phyloP scores from a whole-genome alignment of 2,888 invertebrate genomes.

The Drosophila ustulata region DNA sequence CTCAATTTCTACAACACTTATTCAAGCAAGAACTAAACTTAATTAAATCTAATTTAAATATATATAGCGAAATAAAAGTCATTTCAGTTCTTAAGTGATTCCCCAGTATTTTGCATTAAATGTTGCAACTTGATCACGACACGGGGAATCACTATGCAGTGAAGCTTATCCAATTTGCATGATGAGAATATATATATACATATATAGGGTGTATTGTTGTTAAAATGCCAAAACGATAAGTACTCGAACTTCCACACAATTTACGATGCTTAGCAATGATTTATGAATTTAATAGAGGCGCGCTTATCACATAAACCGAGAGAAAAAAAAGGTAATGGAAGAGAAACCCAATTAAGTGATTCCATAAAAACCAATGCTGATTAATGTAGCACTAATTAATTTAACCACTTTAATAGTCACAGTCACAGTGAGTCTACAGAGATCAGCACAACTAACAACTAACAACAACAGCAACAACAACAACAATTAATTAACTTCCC shows the following conservation, averaged over 20 bases:
- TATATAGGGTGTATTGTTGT: background rate
- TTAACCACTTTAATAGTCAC: background rate
- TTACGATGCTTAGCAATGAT: slow-evolving; percentile 12
- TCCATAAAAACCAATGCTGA: slow-evolving; percentile 4
- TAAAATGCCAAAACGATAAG: slow-evolving; percentile 3
- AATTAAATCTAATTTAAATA: background rate
- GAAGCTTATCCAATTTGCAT: slow-evolving; percentile 7
- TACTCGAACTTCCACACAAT: slow-evolving; percentile 4
- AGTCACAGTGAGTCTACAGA: background rate
- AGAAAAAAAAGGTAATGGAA: background rate
- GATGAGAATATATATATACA: background rate
- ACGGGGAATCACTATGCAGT: slow-evolving; percentile 15
- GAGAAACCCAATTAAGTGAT: slow-evolving; percentile 3
- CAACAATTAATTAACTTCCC: background rate
- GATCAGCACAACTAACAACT: slow-evolving; percentile 1
- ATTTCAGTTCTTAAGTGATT: background rate
- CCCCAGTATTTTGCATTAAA: slow-evolving; percentile 1
- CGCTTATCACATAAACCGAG: slow-evolving; percentile 3
- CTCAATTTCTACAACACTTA: background rate
- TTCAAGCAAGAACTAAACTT: background rate
- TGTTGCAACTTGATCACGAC: slow-evolving; percentile 1
- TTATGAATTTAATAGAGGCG: slow-evolving; percentile 8
- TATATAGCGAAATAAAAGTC: background rate
- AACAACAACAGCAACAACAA: background rate
- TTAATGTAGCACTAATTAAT: slow-evolving; percentile 3